phyloP scores from a whole-genome alignment of 2,888 invertebrate species.

The Drosophila recens region DNA sequence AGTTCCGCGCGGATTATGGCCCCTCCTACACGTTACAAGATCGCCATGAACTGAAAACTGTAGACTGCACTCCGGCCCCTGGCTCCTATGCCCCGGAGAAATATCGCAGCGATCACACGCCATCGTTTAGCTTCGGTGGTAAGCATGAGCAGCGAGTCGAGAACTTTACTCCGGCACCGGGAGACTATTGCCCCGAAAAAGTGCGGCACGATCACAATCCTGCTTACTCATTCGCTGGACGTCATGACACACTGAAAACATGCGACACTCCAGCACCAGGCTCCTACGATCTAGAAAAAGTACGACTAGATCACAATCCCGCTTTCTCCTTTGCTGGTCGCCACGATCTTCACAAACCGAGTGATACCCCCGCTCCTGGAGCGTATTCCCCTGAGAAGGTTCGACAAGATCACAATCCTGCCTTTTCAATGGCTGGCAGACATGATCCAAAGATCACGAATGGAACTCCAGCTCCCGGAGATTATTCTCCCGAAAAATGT shows the following conservation, averaged over 20 bases:
- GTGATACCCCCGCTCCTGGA: conserved; percentile 88
- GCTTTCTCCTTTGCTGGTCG: conserved; percentile 88
- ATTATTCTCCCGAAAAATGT: no score
- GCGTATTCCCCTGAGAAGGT: conserved; percentile 32
- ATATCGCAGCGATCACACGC: conserved; percentile 83
- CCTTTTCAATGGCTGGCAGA: no score
- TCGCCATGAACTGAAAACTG: conserved; percentile 78
- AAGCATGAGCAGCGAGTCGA: conserved; percentile 85
- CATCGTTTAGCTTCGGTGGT: conserved; percentile 88
- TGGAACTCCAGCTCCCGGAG: no score
- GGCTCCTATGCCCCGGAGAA: conserved; percentile 87
- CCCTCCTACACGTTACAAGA: conserved; percentile 87
- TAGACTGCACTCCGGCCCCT: conserved; percentile 84
- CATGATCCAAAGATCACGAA: no score
- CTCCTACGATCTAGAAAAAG: conserved; percentile 87
- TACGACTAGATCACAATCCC: conserved; percentile 85
- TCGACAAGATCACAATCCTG: no score
- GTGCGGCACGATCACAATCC: conserved; percentile 86
- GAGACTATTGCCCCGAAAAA: conserved; percentile 88
- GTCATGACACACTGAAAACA: conserved; percentile 81
- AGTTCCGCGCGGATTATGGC: conserved; percentile 85
- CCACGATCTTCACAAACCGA: conserved; percentile 86
- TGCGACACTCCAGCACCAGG: conserved; percentile 89
- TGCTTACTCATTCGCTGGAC: conserved; percentile 89
- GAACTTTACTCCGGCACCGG: conserved; percentile 88